Conservation (phyloP, 1,140 invertebrate species). For the Eufriesea mexicana region DNA sequence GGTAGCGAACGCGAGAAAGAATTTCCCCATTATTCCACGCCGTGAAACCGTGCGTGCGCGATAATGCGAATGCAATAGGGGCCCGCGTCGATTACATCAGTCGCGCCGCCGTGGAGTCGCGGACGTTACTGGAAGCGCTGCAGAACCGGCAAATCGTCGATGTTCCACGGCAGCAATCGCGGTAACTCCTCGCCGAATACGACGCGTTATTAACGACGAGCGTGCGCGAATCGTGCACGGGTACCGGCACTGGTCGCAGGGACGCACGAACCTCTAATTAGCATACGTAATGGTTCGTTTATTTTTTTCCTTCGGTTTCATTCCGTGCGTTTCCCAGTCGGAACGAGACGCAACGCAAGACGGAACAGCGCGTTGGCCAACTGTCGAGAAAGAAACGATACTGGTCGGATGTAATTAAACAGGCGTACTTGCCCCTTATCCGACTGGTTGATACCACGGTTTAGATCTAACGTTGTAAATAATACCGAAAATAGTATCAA, state of each 20-base stretch:
- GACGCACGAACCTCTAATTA: neutral
- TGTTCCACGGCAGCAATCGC: neutral
- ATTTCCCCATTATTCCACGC: neutral
- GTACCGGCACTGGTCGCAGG: neutral
- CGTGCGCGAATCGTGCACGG: neutral
- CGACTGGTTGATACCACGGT: neutral
- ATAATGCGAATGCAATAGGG: conserved; percentile 33
- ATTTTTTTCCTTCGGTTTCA: neutral
- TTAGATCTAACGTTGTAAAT: neutral
- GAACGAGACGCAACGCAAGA: neutral
- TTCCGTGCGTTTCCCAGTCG: neutral
- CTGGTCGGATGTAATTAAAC: too few species aligned
- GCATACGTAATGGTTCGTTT: neutral
- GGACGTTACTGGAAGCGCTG: conserved; percentile 20
- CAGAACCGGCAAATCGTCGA: conserved; percentile 32
- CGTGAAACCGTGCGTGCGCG: conserved; percentile 4
- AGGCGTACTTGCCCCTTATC: fast-evolving
- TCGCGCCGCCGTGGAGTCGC: conserved; percentile 16
- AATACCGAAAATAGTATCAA: neutral
- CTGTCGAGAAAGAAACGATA: too few species aligned
- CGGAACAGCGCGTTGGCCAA: too few species aligned
- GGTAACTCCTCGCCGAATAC: conserved; percentile 10
- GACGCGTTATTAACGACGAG: neutral
- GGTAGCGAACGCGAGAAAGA: conserved; percentile 7
- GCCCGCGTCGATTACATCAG: conserved; percentile 42